These are phyloP conservation scores for Synergus itoensis DNA, from an alignment of 2,888 invertebrate species.

Conservation along the genomic window DNA sequence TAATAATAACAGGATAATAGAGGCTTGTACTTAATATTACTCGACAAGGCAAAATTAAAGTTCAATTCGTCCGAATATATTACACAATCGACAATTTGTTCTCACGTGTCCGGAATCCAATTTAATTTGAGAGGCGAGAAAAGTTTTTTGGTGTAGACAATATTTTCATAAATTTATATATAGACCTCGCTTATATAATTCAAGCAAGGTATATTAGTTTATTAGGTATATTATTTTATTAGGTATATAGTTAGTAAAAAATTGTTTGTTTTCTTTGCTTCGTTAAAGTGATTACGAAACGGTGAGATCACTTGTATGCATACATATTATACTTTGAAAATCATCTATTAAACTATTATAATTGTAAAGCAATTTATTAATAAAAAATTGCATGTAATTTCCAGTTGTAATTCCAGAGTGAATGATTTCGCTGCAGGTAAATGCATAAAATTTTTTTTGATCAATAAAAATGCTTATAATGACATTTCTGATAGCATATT, in stretches of 20 bases:
- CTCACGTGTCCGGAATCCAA: background rate
- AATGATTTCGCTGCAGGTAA: background rate
- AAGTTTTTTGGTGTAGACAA: background rate
- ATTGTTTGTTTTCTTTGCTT: background rate
- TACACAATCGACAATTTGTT: background rate
- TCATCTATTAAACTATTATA: background rate
- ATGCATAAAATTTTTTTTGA: background rate
- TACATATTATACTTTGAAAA: background rate
- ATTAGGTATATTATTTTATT: too few species aligned
- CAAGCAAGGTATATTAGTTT: background rate
- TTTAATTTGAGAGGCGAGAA: background rate
- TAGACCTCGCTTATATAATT: background rate
- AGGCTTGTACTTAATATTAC: background rate
- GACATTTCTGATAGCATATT: background rate
- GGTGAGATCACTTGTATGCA: background rate
- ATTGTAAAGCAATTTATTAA: background rate
- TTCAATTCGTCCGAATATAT: constrained; percentile 7
- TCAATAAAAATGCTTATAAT: constrained; percentile 11
- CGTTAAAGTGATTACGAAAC: background rate
- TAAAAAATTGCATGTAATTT: background rate
- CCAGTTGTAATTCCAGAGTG: background rate
- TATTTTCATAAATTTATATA: background rate
- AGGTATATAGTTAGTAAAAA: too few species aligned
- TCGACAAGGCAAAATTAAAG: constrained; percentile 4
- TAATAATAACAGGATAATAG: constrained; percentile 9